Percentiles rank a stretch among this genome's conserved stretches.
These are phyloP conservation scores for Pammene aurita DNA, from an alignment of 2,888 invertebrate species.

Conservation along the genomic window DNA sequence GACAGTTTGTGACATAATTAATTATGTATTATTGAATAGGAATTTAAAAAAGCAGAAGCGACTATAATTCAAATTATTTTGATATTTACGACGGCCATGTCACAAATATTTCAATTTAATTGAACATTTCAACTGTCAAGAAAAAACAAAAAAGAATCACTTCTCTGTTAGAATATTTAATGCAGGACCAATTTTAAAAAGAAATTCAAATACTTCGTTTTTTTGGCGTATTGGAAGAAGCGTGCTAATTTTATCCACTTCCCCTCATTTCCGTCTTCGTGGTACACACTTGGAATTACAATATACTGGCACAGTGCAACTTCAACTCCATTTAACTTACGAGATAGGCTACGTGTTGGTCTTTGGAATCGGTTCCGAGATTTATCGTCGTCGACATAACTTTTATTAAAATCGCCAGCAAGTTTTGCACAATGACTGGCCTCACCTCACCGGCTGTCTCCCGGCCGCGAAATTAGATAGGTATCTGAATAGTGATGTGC, in stretches of 20 bases:
- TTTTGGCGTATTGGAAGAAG: conserved; percentile 3
- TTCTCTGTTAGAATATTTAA: not conserved
- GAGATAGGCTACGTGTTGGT: conserved; percentile 28
- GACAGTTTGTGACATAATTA: too few relatives aligned
- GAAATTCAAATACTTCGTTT: not conserved
- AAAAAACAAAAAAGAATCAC: conserved; percentile 1
- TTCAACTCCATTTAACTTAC: conserved; percentile 31
- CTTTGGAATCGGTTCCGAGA: conserved; percentile 26
- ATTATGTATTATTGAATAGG: too few relatives aligned
- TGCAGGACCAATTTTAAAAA: not conserved
- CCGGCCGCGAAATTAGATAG: conserved; percentile 23
- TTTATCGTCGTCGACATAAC: conserved; percentile 27
- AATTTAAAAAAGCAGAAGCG: too few relatives aligned
- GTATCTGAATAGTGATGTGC: not conserved
- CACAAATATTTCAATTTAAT: not conserved
- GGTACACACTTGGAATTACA: conserved; percentile 16
- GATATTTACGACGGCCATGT: too few relatives aligned
- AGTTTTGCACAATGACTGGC: conserved; percentile 27
- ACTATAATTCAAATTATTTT: too few relatives aligned
- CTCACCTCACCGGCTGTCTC: conserved; percentile 2
- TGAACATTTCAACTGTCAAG: not conserved
- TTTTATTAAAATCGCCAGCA: conserved; percentile 36
- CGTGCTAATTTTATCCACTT: conserved; percentile 15
- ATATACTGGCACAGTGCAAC: conserved; percentile 13
- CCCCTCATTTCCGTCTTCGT: conserved; percentile 12